Percentiles rank a stretch among this genome's conserved stretches.
These are phyloP conservation scores for Trichogramma dendrolimi DNA, from an alignment of 2,888 invertebrate species.

Conservation along the genomic window DNA sequence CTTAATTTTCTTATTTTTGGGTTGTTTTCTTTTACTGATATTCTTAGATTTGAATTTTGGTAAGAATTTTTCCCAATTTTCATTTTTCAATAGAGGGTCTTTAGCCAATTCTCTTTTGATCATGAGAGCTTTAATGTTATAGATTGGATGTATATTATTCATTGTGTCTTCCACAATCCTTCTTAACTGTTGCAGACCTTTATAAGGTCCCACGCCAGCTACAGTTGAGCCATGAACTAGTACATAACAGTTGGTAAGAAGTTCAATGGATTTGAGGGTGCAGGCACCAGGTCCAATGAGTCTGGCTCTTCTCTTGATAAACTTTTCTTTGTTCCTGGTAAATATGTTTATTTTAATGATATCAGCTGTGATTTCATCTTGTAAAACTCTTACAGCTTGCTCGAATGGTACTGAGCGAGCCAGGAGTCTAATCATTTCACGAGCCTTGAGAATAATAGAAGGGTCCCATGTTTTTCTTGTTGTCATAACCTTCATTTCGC, in stretches of 20 bases:
- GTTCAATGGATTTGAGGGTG: slow-evolving; percentile 92
- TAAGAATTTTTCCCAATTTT: slow-evolving; percentile 94
- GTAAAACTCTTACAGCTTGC: slow-evolving; percentile 80
- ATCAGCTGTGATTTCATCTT: slow-evolving; percentile 90
- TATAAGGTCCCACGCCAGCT: slow-evolving; percentile 91
- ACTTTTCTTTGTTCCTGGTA: slow-evolving; percentile 87
- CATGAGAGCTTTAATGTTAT: slow-evolving; percentile 96
- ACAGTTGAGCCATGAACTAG: slow-evolving; percentile 97
- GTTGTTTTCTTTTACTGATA: slow-evolving; percentile 81
- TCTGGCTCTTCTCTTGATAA: slow-evolving; percentile 89
- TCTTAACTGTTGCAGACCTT: slow-evolving; percentile 74
- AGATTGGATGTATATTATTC: slow-evolving; percentile 98
- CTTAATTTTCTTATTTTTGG: slow-evolving; percentile 83
- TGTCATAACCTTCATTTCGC: slow-evolving; percentile 91
- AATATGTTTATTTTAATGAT: slow-evolving; percentile 93
- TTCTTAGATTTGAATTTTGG: slow-evolving; percentile 91
- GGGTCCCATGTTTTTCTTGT: slow-evolving; percentile 99
- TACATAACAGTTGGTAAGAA: slow-evolving; percentile 93
- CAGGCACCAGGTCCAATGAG: slow-evolving; percentile 97
- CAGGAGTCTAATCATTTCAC: slow-evolving; percentile 91
- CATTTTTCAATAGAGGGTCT: slow-evolving; percentile 84
- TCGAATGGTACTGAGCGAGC: slow-evolving; percentile 96
- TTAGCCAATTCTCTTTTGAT: slow-evolving; percentile 93
- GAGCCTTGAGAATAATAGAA: slow-evolving; percentile 90
- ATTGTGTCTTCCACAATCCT: slow-evolving; percentile 93